Evolutionary conservation across 2,113 vertebrate species (phyloP), one percentile per base, ranked within the genome.

Genomic region (Dicerorhinus sumatrensis): DNA sequence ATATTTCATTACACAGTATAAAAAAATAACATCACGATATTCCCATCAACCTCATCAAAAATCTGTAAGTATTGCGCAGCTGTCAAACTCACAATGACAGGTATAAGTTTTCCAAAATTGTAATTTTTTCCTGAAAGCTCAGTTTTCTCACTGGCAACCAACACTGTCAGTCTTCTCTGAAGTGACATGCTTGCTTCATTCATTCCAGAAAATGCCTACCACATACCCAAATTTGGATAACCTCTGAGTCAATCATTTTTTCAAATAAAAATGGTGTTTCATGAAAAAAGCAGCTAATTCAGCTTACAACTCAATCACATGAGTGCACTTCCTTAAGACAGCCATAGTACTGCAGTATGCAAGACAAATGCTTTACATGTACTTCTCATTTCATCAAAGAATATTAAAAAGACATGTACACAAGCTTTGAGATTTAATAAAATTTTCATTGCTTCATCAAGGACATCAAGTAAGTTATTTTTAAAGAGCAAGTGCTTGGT

Each of bases 301-400:
- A 48, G 46, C 31, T 88, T 77, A 81, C 67, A 92, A 63, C 25
- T 65, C 67, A 67, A 75, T 75, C 67, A 89, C 27, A 48, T 75
- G 36, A 92, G 54, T 25, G 12, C 9, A 88, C 31, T 58, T 96
- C 51, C 60, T 65, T 72, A 60, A 88, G 20, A 65, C 31, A 75
- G 82, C 25, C 25, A 75, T 36, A 31, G 36, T 67, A 65, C 36
- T 33, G 4, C 31, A 58, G 11, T 63, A 56, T 23, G 13, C 17
- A 56, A n/a, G 14, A 92, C 31, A 77, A 96, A 93, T 31, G 18
- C 25, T 89, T 67, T 76, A 33, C 36, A 58, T 76, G 20, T 58
- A 83, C 33, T 90, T 77, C 39, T 96, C 83, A 75, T 63, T 72
- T 92, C 54, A 95, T n/a, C 62, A 54, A 9, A 81, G 65, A 56